phyloP scores from a whole-genome alignment of 2,113 vertebrate genomes.

The Phylloscopus whistleri region DNA sequence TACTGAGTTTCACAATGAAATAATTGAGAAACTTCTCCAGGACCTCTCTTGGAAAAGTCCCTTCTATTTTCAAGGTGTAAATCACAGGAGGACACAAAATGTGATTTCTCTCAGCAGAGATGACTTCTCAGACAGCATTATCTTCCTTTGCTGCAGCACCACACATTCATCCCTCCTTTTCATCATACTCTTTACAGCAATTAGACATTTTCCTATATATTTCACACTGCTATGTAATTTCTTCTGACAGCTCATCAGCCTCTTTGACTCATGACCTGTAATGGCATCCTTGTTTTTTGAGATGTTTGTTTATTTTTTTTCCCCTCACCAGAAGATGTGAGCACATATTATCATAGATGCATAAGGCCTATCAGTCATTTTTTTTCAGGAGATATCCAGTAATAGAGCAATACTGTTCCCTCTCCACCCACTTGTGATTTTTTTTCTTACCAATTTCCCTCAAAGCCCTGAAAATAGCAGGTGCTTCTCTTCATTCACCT shows the following conservation, averaged over 20 bases:
- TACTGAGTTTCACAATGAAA: background rate
- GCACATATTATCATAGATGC: slow-evolving; percentile 14
- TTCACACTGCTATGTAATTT: slow-evolving; percentile 46
- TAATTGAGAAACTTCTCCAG: background rate
- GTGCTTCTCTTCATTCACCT: slow-evolving; percentile 67
- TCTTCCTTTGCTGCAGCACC: background rate
- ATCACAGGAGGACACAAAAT: background rate
- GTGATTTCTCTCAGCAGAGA: background rate
- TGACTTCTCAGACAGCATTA: slow-evolving; percentile 13
- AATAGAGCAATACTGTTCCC: slow-evolving; percentile 59
- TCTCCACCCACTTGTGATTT: slow-evolving; percentile 55
- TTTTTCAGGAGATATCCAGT: slow-evolving; percentile 49
- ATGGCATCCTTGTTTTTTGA: slow-evolving; percentile 36
- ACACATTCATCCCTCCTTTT: slow-evolving; percentile 26
- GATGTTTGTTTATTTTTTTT: slow-evolving; percentile 26
- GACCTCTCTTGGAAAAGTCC: background rate
- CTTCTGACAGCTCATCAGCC: slow-evolving; percentile 52
- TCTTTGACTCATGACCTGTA: slow-evolving; percentile 53
- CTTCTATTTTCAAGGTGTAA: background rate
- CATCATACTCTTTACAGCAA: slow-evolving; percentile 43
- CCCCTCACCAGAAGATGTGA: background rate
- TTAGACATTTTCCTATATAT: slow-evolving; percentile 54
- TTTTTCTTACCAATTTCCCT: slow-evolving; percentile 52
- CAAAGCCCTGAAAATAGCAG: slow-evolving; percentile 64
- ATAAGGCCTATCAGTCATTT: slow-evolving; percentile 56